These are phyloP conservation scores for Drosophila tristis DNA, from an alignment of 1,140 invertebrate species.

Conservation along the genomic window DNA sequence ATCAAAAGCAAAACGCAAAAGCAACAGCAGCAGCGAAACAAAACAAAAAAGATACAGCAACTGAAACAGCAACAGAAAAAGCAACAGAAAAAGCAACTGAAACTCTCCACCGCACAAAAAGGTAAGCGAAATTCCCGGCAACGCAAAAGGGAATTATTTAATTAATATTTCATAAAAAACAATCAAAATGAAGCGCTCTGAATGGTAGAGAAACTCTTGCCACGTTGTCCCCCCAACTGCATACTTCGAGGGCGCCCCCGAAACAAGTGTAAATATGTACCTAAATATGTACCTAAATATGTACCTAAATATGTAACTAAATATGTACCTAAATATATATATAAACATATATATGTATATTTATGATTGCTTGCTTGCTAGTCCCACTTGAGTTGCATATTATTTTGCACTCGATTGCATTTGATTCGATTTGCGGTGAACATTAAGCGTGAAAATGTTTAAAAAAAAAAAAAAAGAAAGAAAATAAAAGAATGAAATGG, in stretches of 20 bases:
- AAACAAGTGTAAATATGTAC: not conserved
- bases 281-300: not conserved
- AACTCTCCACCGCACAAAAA: constrained; percentile 36
- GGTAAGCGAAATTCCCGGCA: constrained; percentile 38
- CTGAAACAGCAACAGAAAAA: constrained; percentile 18
- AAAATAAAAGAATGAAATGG: not conserved
- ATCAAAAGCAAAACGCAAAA: not conserved
- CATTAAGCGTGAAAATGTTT: constrained; percentile 12
- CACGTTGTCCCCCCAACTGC: constrained; percentile 9
- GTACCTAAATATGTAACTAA: not conserved
- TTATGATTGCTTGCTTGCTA: not conserved
- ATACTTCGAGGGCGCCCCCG: too few relatives aligned
- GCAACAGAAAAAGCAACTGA: constrained; percentile 12
- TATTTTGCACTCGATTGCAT: constrained; percentile 64
- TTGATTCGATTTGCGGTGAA: constrained; percentile 64
- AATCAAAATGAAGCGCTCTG: constrained; percentile 42
- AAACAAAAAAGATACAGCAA: constrained; percentile 8
- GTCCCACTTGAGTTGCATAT: constrained; percentile 25
- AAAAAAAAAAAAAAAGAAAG: constrained; percentile 1
- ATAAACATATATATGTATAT: not conserved
- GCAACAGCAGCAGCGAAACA: not conserved
- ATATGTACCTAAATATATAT: constrained; percentile 2
- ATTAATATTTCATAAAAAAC: constrained; percentile 46
- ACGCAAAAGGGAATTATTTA: constrained; percentile 43
- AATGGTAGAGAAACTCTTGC: constrained; percentile 26